Base-by-base conservation (phyloP, 2,797 vertebrate genomes). In the Malacoctenus gilli region DNA sequence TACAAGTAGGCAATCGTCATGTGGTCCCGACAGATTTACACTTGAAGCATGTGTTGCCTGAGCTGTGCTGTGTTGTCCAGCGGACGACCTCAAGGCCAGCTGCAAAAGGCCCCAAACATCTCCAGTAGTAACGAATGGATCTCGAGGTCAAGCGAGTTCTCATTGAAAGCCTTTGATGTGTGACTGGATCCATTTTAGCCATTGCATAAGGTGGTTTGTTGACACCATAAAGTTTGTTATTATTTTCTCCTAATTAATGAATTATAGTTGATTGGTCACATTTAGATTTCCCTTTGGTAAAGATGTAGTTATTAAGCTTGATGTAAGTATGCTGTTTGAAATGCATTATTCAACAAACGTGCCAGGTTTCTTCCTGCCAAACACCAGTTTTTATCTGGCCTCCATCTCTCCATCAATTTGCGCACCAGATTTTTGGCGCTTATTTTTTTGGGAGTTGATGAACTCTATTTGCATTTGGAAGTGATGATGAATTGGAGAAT, bases 1-100 rank as follows among this genome's bases (percentile, higher is more conserved):
- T 99, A 99, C 91, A 99, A 96, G 97, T 99, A 94, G 73, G 93
- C 66, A 61, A 79, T 85, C 65, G 58, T 72, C 66, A 55, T 65
- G 62, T 56, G 54, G 38, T 56, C 76, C 59, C 54, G 44, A 10
- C 70, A 66, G 75, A 73, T 83, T 75, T 59, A 71, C 84, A 82
- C 66, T 20, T 16, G 59, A 51, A 59, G 41, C 59, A 48, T 62
- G 47, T 8, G 14, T 59, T 68, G 46, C 48, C 10, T 59, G 22
- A 40, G 7, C 28, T 59, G 22, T 43, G 7, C 28, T 53, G 69
- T 69, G 58, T 60, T 39, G 5, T 12, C 19, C 15, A 14, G 39
- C 36, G 32, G 37, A 38, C 64, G 47, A 40, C 40, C 39, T 62
- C 35, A 36, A 10, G 46, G 39, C 30, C 30, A 25, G 30, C 50